A percentile compares a stretch with the other conserved stretches of the same genome.
Evolutionary conservation across 2,888 invertebrate species (phyloP).

Genomic region (Stenotaenia linearis): DNA sequence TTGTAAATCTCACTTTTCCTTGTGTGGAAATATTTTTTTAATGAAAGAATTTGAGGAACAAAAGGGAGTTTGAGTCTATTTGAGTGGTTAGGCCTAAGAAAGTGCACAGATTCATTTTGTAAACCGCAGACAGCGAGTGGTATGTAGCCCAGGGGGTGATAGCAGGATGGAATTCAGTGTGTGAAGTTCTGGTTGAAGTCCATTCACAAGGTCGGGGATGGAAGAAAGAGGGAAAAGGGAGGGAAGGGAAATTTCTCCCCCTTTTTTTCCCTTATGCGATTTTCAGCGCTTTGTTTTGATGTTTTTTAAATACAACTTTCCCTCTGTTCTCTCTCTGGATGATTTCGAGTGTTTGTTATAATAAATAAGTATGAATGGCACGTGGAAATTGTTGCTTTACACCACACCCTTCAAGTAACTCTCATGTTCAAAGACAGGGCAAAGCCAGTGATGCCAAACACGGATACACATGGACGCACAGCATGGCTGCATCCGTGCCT

Average conservation of each 20-base stretch:
- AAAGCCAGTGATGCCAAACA: conserved; percentile 5
- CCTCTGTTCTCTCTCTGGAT: background rate
- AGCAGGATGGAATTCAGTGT: background rate
- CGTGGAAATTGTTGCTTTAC: background rate
- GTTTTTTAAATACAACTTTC: background rate
- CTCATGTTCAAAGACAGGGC: background rate
- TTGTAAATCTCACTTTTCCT: too few species aligned
- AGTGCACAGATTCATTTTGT: background rate
- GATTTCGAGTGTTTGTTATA: background rate
- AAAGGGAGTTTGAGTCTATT: too few species aligned
- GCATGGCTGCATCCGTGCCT: conserved; percentile 24
- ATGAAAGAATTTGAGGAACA: too few species aligned
- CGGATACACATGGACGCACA: conserved; percentile 23
- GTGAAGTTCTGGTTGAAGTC: conserved; percentile 19
- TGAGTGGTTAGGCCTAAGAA: background rate
- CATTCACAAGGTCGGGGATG: conserved; percentile 20
- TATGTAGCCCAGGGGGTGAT: background rate
- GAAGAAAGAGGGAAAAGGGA: background rate
- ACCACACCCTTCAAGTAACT: background rate
- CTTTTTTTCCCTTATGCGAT: background rate
- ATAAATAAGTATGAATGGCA: background rate
- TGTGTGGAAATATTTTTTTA: too few species aligned
- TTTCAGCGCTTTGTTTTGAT: background rate
- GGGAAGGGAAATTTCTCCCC: background rate
- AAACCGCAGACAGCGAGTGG: background rate